Base-by-base conservation (phyloP, 2,113 vertebrate genomes). In the Formicarius rufipectus region DNA sequence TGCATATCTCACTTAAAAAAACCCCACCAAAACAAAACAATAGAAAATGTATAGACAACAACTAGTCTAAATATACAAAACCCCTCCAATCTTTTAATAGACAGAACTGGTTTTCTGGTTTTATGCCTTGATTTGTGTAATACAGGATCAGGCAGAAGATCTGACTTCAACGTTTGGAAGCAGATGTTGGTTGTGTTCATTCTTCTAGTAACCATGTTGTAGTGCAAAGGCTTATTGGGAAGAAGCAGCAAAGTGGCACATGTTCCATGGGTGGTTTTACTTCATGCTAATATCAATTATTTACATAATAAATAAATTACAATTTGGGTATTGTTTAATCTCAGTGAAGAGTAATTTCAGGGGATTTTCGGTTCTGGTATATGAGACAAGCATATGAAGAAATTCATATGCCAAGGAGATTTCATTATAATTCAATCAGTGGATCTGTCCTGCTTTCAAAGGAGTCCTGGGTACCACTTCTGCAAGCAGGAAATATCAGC, bases 261-360 rank as follows among this genome's bases (percentile, higher is more conserved):
- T 0, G 0, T 91, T 66, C 71, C 71, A 62, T 63, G 42, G 66
- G 30, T 80, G 45, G 18, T 85, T 96, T 94, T 82, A 52, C 67
- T 89, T 87, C 37, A 47, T 28, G 45, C 25, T 74, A 55, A 45
- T 78, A 30, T 45, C 40, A 7, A 42, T 67, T 72, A 94, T 91
- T 76, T 82, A 89, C 33, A 73, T 59, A 58, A n/a, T n/a, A 73
- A 80, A 89, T 67, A 42, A 4, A 10, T 58, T 77, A 80, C 75
- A 77, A 12, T 87, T 89, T 85, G 23, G 71, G 53, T 91, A 89
- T 94, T 84, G 53, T 84, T 95, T 62, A 81, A 84, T 87, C 60
- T 68, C 69, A 72, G n/a, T 81, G 73, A 93, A 95, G 87, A 91
- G 45, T 45, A 78, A 60, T 87, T 94, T 91, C 58, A 87, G 49